Conservation (phyloP, 64 coral and sea anemone species). For the Acropora tenuis region DNA sequence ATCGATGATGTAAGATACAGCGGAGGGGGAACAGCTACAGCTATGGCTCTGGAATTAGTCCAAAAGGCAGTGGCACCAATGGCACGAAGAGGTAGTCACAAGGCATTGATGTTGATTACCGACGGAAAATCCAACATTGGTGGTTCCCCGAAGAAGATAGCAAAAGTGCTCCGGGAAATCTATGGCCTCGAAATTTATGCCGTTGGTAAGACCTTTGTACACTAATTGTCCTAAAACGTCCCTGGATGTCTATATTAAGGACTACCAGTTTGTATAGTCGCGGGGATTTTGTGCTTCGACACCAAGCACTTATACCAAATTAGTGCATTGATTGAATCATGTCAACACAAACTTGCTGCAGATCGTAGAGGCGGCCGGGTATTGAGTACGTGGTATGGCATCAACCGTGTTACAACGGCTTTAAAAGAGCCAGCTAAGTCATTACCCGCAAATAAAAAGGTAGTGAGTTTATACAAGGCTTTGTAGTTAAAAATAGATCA, state of each 20-base stretch:
- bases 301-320: too few relatives aligned
- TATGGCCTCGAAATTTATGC: slow-evolving; percentile 83
- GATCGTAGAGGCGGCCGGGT: too few relatives aligned
- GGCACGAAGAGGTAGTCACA: slow-evolving; percentile 48
- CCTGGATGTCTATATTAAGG: not conserved
- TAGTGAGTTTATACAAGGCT: too few relatives aligned
- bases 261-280: too few relatives aligned
- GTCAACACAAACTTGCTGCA: too few relatives aligned
- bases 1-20: slow-evolving; percentile 63
- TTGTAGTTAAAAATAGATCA: too few relatives aligned
- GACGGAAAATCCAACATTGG: slow-evolving; percentile 92
- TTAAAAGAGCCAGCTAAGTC: too few relatives aligned
- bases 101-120: slow-evolving; percentile 82
- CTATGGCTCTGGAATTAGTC: slow-evolving; percentile 70
- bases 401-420: too few relatives aligned
- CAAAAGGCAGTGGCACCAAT: slow-evolving; percentile 41
- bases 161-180: slow-evolving; percentile 22
- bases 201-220: slow-evolving; percentile 42
- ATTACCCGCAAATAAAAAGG: too few relatives aligned
- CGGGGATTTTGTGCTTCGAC: too few relatives aligned
- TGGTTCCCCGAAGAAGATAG: slow-evolving; percentile 60
- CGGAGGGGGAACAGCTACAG: slow-evolving; percentile 78
- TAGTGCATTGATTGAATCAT: too few relatives aligned
- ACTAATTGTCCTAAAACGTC: not conserved
- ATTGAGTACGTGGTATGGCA: too few relatives aligned